Evolutionary conservation across 2,797 vertebrate genomes (phyloP).

Genomic region (Clamator glandarius): DNA sequence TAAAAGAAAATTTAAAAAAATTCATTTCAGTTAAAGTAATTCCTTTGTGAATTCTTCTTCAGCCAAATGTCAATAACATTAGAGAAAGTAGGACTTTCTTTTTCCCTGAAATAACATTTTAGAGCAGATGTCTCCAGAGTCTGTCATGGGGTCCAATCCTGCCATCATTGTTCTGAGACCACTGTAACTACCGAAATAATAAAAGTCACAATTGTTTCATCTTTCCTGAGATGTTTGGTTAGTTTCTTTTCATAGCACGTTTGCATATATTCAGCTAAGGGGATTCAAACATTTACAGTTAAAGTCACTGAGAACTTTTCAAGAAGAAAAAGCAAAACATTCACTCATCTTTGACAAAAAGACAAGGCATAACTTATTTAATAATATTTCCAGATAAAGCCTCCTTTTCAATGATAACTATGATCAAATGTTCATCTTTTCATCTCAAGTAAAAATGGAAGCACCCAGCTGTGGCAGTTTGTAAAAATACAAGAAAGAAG

Average conservation of each 20-base stretch:
- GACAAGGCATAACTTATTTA: neutral
- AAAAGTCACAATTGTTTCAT: neutral
- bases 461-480: neutral
- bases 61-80: neutral
- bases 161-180: neutral
- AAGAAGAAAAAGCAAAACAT: neutral
- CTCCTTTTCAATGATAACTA: neutral
- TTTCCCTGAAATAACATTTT: neutral
- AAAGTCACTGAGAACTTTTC: neutral
- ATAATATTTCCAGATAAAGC: neutral
- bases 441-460: neutral
- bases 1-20: too few relatives aligned
- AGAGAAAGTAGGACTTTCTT: neutral
- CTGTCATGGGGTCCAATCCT: neutral
- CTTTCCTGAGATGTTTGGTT: neutral
- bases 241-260: accelerated
- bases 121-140: neutral
- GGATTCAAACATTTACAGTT: neutral
- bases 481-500: neutral
- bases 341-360: neutral
- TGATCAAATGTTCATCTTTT: neutral
- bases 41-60: neutral
- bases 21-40: conserved; percentile 2
- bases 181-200: neutral
- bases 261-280: neutral